Conservation (phyloP, 2,888 invertebrate species). For the Mimas tiliae region DNA sequence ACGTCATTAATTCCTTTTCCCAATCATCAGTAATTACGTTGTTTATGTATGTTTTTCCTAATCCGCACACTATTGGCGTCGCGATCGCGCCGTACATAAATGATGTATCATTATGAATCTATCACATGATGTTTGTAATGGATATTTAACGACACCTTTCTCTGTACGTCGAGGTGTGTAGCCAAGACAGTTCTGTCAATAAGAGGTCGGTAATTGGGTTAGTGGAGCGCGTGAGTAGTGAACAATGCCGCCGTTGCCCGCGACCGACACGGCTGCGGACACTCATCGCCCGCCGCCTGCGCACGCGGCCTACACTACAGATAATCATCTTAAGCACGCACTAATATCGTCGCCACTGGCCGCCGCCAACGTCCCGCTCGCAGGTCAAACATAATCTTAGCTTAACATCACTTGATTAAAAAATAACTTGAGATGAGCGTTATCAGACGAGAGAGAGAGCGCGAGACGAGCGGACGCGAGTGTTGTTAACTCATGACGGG, state of each 20-base stretch:
- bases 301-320: conserved; percentile 43
- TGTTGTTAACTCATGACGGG: conserved; percentile 38
- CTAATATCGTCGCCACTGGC: not conserved
- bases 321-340: conserved; percentile 23
- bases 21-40: not conserved
- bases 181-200: conserved; percentile 82
- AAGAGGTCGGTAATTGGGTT: conserved; percentile 77
- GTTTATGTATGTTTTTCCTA: not conserved
- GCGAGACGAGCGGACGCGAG: conserved; percentile 46
- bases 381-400: conserved; percentile 21
- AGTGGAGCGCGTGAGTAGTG: conserved; percentile 72
- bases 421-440: not conserved
- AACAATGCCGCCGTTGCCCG: conserved; percentile 62
- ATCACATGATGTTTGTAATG: conserved; percentile 26
- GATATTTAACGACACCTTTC: conserved; percentile 32
- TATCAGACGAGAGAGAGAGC: conserved; percentile 6
- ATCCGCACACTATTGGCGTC: not conserved
- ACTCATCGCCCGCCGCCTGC: conserved; percentile 38
- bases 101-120: conserved; percentile 25
- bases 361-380: conserved; percentile 1
- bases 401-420: conserved; percentile 38
- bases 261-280: conserved; percentile 41
- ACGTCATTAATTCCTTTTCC: not conserved
- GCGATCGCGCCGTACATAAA: not conserved
- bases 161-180: conserved; percentile 60